These are phyloP conservation scores for Oophaga pumilio DNA, from an alignment of 2,113 vertebrate genomes.

Conservation along the genomic window DNA sequence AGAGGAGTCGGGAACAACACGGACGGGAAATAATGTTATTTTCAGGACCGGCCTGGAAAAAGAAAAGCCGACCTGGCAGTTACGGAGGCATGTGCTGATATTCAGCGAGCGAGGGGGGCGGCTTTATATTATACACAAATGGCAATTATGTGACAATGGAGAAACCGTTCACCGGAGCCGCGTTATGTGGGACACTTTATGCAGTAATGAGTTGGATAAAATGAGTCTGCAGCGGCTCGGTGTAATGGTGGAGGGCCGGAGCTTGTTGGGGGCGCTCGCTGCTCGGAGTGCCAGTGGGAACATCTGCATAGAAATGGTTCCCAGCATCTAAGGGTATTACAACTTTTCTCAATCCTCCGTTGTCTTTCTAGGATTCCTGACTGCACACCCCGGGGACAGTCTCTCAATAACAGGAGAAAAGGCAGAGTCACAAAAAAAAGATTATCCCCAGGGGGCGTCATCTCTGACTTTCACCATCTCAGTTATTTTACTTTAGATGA, in stretches of 20 bases:
- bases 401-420: no score
- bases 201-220: not conserved
- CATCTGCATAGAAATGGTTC: not conserved
- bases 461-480: no score
- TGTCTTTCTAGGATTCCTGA: not conserved
- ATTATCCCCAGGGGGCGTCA: no score
- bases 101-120: not conserved
- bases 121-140: not conserved
- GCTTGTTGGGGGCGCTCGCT: not conserved
- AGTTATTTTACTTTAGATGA: no score
- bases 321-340: not conserved
- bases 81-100: not conserved
- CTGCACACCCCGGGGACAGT: no score
- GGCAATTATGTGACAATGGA: constrained; percentile 3
- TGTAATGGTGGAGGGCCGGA: not conserved
- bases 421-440: no score
- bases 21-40: constrained; percentile 25
- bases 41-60: constrained; percentile 21
- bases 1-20: not conserved
- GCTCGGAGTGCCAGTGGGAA: no score
- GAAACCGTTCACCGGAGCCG: not conserved
- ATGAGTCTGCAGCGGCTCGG: not conserved
- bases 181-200: not conserved
- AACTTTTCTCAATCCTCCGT: not conserved
- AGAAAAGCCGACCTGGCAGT: not conserved